phyloP scores from a whole-genome alignment of 2,888 invertebrate genomes.

The Caenorhabditis becei region DNA sequence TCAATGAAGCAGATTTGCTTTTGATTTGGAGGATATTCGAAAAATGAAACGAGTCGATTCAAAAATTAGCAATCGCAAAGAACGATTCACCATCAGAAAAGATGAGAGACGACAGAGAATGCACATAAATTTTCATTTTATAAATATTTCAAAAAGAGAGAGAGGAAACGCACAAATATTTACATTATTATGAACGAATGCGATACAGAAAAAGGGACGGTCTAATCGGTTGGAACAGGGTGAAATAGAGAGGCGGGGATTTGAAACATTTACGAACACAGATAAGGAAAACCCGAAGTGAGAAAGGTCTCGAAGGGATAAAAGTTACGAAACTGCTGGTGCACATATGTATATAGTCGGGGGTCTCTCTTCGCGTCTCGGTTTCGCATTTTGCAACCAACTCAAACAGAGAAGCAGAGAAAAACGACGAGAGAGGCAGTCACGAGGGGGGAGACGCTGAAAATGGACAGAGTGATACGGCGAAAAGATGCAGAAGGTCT shows the following conservation, averaged over 20 bases:
- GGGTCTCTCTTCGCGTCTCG: not conserved
- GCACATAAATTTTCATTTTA: conserved; percentile 16
- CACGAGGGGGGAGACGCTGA: conserved; percentile 1
- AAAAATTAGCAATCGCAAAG: not conserved
- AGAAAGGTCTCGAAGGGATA: not conserved
- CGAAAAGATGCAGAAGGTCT: conserved; percentile 1
- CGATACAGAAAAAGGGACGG: not conserved
- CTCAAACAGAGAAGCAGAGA: conserved; percentile 28
- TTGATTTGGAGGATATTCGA: too few species aligned
- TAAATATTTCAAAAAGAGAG: not conserved
- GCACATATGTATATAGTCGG: conserved; percentile 6
- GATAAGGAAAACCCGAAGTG: conserved; percentile 5
- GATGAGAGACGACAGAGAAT: not conserved
- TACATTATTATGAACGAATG: conserved; percentile 29
- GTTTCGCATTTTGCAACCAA: conserved; percentile 17
- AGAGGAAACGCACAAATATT: conserved; percentile 37
- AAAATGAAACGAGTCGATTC: not conserved
- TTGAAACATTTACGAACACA: not conserved
- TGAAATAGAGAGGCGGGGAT: not conserved
- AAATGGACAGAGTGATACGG: conserved; percentile 4
- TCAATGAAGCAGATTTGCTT: too few species aligned
- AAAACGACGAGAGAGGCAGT: not conserved
- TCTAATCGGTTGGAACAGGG: conserved; percentile 1
- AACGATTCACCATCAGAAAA: not conserved
- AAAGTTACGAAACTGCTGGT: not conserved